Evolutionary conservation across 2,113 vertebrate genomes (phyloP), one percentile per base, ranked within the genome.

Genomic region (Copsychus sechellarum): DNA sequence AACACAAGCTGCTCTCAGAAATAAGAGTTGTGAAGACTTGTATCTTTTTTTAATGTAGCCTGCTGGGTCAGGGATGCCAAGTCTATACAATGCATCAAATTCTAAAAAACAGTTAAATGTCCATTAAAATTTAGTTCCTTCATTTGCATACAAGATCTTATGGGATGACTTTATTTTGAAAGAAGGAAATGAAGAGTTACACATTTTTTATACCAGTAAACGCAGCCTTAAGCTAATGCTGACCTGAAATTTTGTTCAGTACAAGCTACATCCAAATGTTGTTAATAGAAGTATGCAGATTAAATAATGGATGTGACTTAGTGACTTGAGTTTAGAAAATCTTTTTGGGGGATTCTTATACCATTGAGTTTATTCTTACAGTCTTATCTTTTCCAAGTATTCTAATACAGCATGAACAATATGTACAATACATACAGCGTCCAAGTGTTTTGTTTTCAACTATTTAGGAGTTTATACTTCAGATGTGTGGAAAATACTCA

Each of bases 11-110:
- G 98, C 98, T 89, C 97, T 97, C 72, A 99, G 97, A 97, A 99
- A 99, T 69, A 99, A 96, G 67, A 99, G 98, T 5, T 98, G 98
- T 54, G 91, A 77, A 40, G 98, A 98, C 95, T 99, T 99, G 86
- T 98, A 99, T 51, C 98, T 98, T 97, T 99, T 99, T 96, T 98
- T 99, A 77, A 99, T 98, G 97, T 99, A 99, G 95, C 81, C 96
- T 57, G 97, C 15, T 22, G 99, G 98, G 88, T 99, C 99, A 2
- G 99, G 98, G 95, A 99, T 99, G 34, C 99, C 99, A 93, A 99
- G 98, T 81, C 99, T 97, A 71, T 97, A 97, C 96, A 99, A 94
- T 0, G 99, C 98, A 88, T 99, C 99, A 71, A 99, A 99, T 97
- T 99, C 99, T 99, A 93, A 31, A 95, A 95, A 97, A 97, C 3